Conservation (phyloP, 2,113 vertebrate genomes). For the Apodemus speciosus region DNA sequence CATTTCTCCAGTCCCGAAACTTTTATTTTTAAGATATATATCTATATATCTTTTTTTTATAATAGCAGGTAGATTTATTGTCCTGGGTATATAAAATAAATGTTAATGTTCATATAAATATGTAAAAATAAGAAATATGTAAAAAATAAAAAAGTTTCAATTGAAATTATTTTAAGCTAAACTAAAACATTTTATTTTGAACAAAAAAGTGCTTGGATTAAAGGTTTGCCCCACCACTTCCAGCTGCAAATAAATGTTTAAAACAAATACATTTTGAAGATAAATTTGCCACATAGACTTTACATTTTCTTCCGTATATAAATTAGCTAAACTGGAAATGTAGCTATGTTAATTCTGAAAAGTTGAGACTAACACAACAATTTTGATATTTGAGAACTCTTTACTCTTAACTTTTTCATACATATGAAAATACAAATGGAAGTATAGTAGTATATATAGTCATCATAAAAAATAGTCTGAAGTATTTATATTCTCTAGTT, state of each 20-base stretch:
- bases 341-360: background rate
- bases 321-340: constrained; percentile 36
- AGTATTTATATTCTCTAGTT: background rate
- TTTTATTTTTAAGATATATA: constrained; percentile 26
- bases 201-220: background rate
- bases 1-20: background rate
- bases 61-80: background rate
- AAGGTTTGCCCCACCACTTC: background rate
- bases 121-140: background rate
- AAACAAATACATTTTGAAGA: constrained; percentile 25
- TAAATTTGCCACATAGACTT: background rate
- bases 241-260: constrained; percentile 29
- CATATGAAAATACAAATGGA: background rate
- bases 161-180: constrained; percentile 37
- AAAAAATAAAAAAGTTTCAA: constrained; percentile 41
- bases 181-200: background rate
- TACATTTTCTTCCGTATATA: background rate
- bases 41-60: background rate
- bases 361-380: background rate
- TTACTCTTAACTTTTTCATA: background rate
- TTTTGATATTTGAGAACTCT: constrained; percentile 35
- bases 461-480: background rate
- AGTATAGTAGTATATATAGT: background rate
- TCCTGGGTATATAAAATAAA: constrained; percentile 34
- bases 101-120: background rate